Evolutionary conservation across 1,140 invertebrate species (phyloP).

Genomic region (Rhagoletis zephyria): DNA sequence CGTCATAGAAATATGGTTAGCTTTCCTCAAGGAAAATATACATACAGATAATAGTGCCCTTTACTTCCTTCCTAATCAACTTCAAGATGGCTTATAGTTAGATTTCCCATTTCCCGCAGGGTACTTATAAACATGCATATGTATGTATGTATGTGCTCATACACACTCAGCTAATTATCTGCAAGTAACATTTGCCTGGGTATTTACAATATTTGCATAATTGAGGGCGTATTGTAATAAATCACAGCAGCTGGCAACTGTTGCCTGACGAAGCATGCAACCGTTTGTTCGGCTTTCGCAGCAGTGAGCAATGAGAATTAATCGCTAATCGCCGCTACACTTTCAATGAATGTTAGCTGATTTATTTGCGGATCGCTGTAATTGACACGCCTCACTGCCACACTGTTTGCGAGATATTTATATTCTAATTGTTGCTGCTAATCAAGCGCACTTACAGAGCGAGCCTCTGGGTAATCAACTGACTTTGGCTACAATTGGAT

Average conservation of each 20-base stretch:
- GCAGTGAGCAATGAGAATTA: not conserved
- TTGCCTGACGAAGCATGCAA: not conserved
- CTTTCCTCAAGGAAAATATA: too few species aligned
- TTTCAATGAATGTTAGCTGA: not conserved
- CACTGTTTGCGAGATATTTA: not conserved
- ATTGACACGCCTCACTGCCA: slow-evolving; percentile 9
- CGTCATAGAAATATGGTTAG: too few species aligned
- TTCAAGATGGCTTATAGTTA: too few species aligned
- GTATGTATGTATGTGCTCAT: not conserved
- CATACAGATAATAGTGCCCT: too few species aligned
- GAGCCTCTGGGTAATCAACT: not conserved
- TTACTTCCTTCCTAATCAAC: too few species aligned
- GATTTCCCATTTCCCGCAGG: too few species aligned
- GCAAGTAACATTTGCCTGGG: not conserved
- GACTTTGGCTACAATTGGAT: not conserved
- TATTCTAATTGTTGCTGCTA: slow-evolving; percentile 3
- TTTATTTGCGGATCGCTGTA: not conserved
- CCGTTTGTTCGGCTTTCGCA: not conserved
- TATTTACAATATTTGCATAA: slow-evolving; percentile 33
- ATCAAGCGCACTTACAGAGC: not conserved
- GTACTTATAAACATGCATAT: not conserved
- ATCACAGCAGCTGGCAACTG: not conserved
- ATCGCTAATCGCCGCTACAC: not conserved
- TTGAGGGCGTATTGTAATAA: slow-evolving; percentile 21
- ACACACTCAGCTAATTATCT: not conserved